Evolutionary conservation across 2,113 vertebrate genomes (phyloP).

Genomic region (Miniopterus natalensis): DNA sequence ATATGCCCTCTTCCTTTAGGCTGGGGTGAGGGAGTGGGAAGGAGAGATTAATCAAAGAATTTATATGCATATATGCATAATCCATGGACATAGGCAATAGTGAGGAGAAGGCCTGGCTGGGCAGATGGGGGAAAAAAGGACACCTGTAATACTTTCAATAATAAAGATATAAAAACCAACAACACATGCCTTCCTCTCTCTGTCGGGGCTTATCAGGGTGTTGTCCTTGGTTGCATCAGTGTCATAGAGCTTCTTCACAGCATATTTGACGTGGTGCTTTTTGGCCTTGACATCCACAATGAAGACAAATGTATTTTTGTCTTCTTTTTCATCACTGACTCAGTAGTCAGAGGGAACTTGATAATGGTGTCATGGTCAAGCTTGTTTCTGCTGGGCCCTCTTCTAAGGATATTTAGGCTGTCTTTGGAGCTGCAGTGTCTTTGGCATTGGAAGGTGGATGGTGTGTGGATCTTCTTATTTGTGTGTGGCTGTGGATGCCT

Average conservation of each 20-base stretch:
- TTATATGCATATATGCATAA: too few relatives aligned
- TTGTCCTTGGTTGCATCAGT: not conserved
- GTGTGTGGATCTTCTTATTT: not conserved
- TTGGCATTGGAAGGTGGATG: not conserved
- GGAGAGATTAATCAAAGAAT: too few relatives aligned
- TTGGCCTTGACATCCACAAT: not conserved
- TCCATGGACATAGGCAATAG: too few relatives aligned
- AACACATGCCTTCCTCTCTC: not conserved
- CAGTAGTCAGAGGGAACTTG: not conserved
- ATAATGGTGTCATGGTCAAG: not conserved
- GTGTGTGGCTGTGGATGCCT: not conserved
- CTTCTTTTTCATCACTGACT: not conserved
- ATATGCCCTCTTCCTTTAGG: too few relatives aligned
- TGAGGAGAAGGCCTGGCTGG: too few relatives aligned
- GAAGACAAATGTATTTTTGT: not conserved
- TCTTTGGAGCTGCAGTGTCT: not conserved
- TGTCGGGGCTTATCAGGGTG: not conserved
- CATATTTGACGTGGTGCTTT: not conserved
- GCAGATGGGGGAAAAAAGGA: too few relatives aligned
- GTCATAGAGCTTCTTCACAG: not conserved
- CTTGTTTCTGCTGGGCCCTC: not conserved
- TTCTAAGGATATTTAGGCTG: not conserved
- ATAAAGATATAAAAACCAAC: too few relatives aligned
- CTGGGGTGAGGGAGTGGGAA: too few relatives aligned
- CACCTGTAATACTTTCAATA: too few relatives aligned